Base-by-base conservation (phyloP, 2,113 vertebrate species). In the Microcebus murinus region DNA sequence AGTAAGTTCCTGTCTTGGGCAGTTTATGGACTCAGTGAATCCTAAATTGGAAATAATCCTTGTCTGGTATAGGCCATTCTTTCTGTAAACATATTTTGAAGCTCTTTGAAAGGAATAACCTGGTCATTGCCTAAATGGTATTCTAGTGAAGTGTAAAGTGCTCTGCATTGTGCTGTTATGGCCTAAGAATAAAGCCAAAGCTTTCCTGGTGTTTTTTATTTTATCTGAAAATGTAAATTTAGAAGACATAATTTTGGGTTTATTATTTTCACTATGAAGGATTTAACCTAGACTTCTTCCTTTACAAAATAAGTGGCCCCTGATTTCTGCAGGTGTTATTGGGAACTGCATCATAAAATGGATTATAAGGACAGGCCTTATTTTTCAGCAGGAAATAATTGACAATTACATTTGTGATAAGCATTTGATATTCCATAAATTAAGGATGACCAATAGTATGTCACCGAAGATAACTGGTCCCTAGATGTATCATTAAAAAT, bases 71-170 rank as follows among this genome's bases (percentile, higher is more conserved):
- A 94, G 70, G 65, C 45, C 29, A 71, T 93, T 45, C 29, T 36
- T 96, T 96, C 86, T 85, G 68, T 94, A 93, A 94, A 96, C 55
- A 95, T 79, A 55, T 87, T 96, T 87, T 92, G 87, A 96, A 95
- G 57, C 55, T 83, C 48, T 92, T 86, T 86, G 90, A 95, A 89
- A 86, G 73, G 55, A 86, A 91, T 94, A 86, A 89, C 31, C n/a
- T 93, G 52, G 39, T 82, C 27, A 71, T 48, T 48, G 23, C 97
- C 77, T 96, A 96, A 97, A 95, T 95, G 90, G 61, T 79, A 45
- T 83, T 96, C 79, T 73, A 91, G 3, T 95, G 61, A 93, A 61
- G 52, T 87, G 15, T 95, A 92, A 91, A 93, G 57, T 87, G 50
- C 39, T 83, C 36, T 7, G 1, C 2, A 34, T 23, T 87, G 74